These are phyloP conservation scores for Oryzias celebensis DNA, from an alignment of 2,113 vertebrate species.

Conservation along the genomic window DNA sequence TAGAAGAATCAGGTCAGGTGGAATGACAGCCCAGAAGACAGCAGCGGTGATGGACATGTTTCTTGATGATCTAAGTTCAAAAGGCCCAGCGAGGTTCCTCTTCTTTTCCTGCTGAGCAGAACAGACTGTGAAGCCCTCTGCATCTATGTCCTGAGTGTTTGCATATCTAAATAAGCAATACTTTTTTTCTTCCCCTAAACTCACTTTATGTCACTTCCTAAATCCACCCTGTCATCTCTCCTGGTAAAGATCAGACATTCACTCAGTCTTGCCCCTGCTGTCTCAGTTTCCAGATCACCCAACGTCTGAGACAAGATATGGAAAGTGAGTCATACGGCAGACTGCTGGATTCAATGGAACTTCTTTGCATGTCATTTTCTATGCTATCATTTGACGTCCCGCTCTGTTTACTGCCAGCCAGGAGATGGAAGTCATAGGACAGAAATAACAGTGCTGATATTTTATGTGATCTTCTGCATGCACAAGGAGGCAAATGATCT, in stretches of 20 bases:
- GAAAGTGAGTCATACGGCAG: constrained; percentile 53
- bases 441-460: constrained; percentile 68
- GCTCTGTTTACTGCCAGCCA: constrained; percentile 58
- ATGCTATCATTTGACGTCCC: constrained; percentile 55
- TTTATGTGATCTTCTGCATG: constrained; percentile 63
- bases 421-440: constrained; percentile 52
- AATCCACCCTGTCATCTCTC: constrained; percentile 19
- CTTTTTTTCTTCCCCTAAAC: constrained; percentile 12
- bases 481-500: constrained; percentile 53
- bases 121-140: constrained; percentile 38
- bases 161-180: constrained; percentile 30
- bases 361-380: constrained; percentile 47
- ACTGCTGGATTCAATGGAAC: constrained; percentile 42
- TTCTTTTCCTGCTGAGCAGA: constrained; percentile 37
- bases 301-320: constrained; percentile 47
- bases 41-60: constrained; percentile 55
- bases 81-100: constrained; percentile 48
- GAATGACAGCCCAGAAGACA: constrained; percentile 47
- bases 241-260: constrained; percentile 34
- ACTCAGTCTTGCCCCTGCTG: constrained; percentile 16
- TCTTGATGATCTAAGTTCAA: constrained; percentile 37
- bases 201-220: constrained; percentile 12
- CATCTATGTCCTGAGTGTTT: constrained; percentile 31
- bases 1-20: constrained; percentile 52
- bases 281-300: constrained; percentile 50